Evolutionary conservation across 2,888 invertebrate genomes (phyloP).

Genomic region (Ormia ochracea): DNA sequence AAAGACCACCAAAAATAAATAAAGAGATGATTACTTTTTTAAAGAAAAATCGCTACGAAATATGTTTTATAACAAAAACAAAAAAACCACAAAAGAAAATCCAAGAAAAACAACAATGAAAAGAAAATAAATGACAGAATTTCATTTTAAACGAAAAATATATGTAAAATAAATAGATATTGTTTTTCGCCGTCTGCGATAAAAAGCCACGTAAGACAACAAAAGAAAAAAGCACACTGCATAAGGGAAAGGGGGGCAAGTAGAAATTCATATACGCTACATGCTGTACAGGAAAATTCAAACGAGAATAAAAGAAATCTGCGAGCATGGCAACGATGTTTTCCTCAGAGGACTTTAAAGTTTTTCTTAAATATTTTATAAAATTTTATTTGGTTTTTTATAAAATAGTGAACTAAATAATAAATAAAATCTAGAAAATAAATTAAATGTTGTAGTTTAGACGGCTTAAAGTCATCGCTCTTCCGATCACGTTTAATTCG

Average conservation of each 20-base stretch:
- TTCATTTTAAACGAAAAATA: slow-evolving; percentile 7
- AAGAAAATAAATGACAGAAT: slow-evolving; percentile 22
- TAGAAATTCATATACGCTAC: neutral
- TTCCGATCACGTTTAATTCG: too few species aligned
- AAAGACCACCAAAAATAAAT: neutral
- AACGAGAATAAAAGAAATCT: too few species aligned
- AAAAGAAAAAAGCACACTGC: neutral
- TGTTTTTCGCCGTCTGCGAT: neutral
- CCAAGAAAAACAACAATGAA: neutral
- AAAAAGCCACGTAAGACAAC: neutral
- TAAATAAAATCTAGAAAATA: too few species aligned
- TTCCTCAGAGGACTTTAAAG: too few species aligned
- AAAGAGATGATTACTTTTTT: slow-evolving; percentile 39
- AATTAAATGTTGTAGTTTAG: too few species aligned
- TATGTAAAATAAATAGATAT: slow-evolving; percentile 2
- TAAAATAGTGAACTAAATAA: too few species aligned
- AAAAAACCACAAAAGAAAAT: too few species aligned
- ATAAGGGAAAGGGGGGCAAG: neutral
- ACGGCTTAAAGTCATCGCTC: too few species aligned
- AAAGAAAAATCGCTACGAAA: slow-evolving; percentile 30
- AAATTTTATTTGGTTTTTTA: too few species aligned
- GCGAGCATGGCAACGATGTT: too few species aligned
- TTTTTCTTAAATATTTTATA: too few species aligned
- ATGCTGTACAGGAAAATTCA: neutral
- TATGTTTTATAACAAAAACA: slow-evolving; percentile 39